Evolutionary conservation across 1,140 invertebrate genomes (phyloP), one percentile per base, ranked within the genome.

Genomic region (Caerostris darwini): DNA sequence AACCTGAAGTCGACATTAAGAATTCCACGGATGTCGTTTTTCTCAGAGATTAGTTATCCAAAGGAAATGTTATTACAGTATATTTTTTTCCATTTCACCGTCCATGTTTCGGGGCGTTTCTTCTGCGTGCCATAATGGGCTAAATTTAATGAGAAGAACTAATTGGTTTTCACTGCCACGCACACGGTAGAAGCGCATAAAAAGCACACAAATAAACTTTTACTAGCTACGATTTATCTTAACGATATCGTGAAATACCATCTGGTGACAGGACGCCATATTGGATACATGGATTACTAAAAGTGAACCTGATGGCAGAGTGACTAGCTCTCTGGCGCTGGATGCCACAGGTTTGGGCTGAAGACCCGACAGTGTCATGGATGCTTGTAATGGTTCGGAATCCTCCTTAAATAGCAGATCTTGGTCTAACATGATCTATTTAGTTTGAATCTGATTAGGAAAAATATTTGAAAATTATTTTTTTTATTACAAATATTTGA

Each of bases 91-190:
- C 56, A 34, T 64, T 81, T 91, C 71, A 91, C 57, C 90, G 58
- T 91, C 34, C 77, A 82, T 91, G 90, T 91, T 91, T 69, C 7
- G 53, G 71, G 90, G 69, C 56, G 69, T 81, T 56, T 61, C 90
- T 82, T 59, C 71, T 59, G 14, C 56, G 50, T 53, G 50, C 90
- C 57, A 14, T 91, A 91, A 91, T 91, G 90, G 90, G 6, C 19
- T 50, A 61, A 82, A 91, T 91, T 91, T 91, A 91, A 91, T 91
- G 90, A 91, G 90, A 14, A 58, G 56, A 61, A 53, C 69, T 91
- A 91, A 91, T 91, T 91, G 90, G 77, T 61, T 91, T 82, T 91
- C 88, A 57, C 64, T 56, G 10, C 88, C 34, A 57, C 67, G 61
- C 88, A 34, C 88, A 59, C 7, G 54, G 56, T 19, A 34, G 88